Conservation (phyloP, 2,888 invertebrate species). For the Agrochola lychnidis region DNA sequence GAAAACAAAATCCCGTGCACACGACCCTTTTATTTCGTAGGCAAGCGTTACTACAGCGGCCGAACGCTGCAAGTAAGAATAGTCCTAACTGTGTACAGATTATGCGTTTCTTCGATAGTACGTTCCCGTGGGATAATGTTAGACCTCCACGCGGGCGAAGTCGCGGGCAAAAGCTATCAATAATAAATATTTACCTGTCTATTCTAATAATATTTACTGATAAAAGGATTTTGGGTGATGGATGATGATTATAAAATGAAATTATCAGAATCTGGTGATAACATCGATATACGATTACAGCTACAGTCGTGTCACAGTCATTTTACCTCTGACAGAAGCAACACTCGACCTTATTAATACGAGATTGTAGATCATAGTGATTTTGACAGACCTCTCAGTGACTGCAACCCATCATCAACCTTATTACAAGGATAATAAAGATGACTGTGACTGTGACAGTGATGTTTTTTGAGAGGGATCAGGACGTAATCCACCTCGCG, state of each 20-base stretch:
- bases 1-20: too few species aligned
- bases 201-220: not conserved
- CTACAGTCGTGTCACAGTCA: not conserved
- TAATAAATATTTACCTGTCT: not conserved
- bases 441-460: not conserved
- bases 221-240: not conserved
- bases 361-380: slow-evolving; percentile 7
- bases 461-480: not conserved
- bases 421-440: not conserved
- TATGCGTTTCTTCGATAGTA: too few species aligned
- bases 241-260: not conserved
- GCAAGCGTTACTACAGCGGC: too few species aligned
- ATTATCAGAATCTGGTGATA: not conserved
- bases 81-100: too few species aligned
- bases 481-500: not conserved
- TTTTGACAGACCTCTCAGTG: not conserved
- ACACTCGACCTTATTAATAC: slow-evolving; percentile 7
- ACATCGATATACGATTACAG: not conserved
- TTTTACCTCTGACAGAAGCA: not conserved
- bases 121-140: too few species aligned
- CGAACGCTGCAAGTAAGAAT: too few species aligned
- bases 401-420: not conserved
- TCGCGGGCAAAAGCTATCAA: not conserved
- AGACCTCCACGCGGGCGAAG: too few species aligned
- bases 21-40: too few species aligned